phyloP scores from a whole-genome alignment of 1,140 invertebrate genomes.

The Stegodyphus dumicola region DNA sequence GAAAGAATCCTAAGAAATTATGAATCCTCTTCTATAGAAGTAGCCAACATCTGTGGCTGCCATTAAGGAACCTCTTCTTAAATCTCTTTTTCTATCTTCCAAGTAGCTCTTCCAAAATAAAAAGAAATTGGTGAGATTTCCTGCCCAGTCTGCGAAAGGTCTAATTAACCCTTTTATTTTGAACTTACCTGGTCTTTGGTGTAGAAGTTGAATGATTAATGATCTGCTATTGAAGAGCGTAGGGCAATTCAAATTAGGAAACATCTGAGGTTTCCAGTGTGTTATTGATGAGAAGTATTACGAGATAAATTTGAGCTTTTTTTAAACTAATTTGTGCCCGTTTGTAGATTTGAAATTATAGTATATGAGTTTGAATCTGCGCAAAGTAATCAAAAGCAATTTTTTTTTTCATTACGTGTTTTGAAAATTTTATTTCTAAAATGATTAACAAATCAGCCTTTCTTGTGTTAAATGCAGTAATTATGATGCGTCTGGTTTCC shows the following conservation, averaged over 20 bases:
- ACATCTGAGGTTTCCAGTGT: slow-evolving; percentile 38
- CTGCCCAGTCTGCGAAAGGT: slow-evolving; percentile 2
- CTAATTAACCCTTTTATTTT: slow-evolving; percentile 48
- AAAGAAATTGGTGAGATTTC: slow-evolving; percentile 12
- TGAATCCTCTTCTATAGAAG: not conserved
- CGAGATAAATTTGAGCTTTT: too few relatives aligned
- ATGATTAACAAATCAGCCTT: too few relatives aligned
- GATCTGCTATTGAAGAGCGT: slow-evolving; percentile 9
- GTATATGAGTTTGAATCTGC: too few relatives aligned
- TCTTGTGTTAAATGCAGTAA: too few relatives aligned
- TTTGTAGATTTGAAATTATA: too few relatives aligned
- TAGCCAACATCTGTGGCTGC: slow-evolving; percentile 3
- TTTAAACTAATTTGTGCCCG: too few relatives aligned
- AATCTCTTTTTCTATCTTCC: not conserved
- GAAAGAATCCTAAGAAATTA: slow-evolving; percentile 15
- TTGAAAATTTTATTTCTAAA: too few relatives aligned
- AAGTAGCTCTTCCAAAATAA: not conserved
- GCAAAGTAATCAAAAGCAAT: too few relatives aligned
- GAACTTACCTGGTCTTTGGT: slow-evolving; percentile 27
- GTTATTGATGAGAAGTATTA: slow-evolving; percentile 20
- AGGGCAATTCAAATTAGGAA: slow-evolving; percentile 32
- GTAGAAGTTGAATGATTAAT: slow-evolving; percentile 37
- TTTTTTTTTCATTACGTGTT: too few relatives aligned
- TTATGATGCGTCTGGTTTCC: too few relatives aligned
- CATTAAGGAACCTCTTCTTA: slow-evolving; percentile 9